Conservation (phyloP, 2,797 vertebrate genomes). For the Gila robusta region DNA sequence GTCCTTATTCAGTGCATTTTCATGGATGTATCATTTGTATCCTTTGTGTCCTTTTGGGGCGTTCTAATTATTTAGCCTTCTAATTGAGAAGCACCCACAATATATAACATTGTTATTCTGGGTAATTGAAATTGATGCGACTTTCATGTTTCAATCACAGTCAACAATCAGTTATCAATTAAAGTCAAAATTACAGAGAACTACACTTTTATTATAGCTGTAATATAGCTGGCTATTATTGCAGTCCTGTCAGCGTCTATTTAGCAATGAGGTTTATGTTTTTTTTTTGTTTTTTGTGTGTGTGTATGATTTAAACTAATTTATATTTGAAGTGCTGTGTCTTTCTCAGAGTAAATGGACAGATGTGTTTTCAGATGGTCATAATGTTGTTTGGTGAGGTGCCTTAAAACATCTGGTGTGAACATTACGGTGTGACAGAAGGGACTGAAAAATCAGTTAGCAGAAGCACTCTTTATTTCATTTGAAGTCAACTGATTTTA, state of each 20-base stretch:
- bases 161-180: not conserved
- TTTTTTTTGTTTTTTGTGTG: not conserved
- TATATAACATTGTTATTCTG: not conserved
- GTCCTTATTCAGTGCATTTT: not conserved
- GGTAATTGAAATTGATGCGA: not conserved
- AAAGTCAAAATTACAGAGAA: not conserved
- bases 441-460: constrained; percentile 4
- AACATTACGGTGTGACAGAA: constrained; percentile 22
- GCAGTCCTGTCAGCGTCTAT: not conserved
- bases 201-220: not conserved
- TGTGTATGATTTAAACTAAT: not conserved
- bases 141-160: not conserved
- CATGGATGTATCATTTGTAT: not conserved
- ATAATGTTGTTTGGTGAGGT: constrained; percentile 6
- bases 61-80: not conserved
- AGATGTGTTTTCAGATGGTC: constrained; percentile 5
- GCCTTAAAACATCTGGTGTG: constrained; percentile 18
- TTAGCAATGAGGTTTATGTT: not conserved
- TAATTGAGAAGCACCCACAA: not conserved
- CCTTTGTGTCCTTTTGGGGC: not conserved
- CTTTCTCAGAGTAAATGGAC: constrained; percentile 5
- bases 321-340: not conserved
- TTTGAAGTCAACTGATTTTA: not conserved
- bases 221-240: not conserved
- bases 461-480: not conserved